These are phyloP conservation scores for Spinibarbus caldwelli DNA, from an alignment of 2,797 vertebrate species.

Conservation along the genomic window DNA sequence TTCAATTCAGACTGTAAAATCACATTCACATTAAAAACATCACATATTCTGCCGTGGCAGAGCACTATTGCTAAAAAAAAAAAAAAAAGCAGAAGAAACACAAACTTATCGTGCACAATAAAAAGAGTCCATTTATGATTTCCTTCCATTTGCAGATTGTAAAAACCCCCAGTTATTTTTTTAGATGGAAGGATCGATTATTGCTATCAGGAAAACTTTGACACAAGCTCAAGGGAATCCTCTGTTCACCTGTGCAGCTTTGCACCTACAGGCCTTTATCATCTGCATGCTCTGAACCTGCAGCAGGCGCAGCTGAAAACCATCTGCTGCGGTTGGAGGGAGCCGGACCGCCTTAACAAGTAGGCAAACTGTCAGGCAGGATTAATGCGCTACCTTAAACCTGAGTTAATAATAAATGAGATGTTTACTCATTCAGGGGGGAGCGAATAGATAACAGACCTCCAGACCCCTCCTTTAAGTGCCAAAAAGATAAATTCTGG, in stretches of 20 bases:
- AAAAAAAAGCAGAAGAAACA: background rate
- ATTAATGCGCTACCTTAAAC: slow-evolving; percentile 88
- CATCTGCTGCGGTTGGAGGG: slow-evolving; percentile 78
- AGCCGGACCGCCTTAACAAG: slow-evolving; percentile 83
- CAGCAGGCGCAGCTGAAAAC: slow-evolving; percentile 76
- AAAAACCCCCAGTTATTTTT: background rate
- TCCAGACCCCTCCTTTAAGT: slow-evolving; percentile 83
- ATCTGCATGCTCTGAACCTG: slow-evolving; percentile 61
- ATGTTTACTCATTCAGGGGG: slow-evolving; percentile 87
- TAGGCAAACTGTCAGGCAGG: slow-evolving; percentile 85
- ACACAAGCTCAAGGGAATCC: background rate
- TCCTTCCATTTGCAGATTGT: background rate
- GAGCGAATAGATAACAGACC: slow-evolving; percentile 84
- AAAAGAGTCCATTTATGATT: background rate
- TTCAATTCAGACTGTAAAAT: background rate
- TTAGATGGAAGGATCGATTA: background rate
- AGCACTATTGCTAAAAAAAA: too few species aligned
- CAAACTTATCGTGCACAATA: background rate
- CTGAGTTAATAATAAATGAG: slow-evolving; percentile 90
- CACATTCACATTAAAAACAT: background rate
- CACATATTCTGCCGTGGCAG: background rate
- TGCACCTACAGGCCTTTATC: slow-evolving; percentile 43
- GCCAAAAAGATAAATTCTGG: slow-evolving; percentile 88
- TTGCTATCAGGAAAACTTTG: slow-evolving; percentile 4
- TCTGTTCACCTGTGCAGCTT: slow-evolving; percentile 59